Evolutionary conservation across 2,888 invertebrate species (phyloP), one percentile per base, ranked within the genome.

Genomic region (Cerastoderma edule): DNA sequence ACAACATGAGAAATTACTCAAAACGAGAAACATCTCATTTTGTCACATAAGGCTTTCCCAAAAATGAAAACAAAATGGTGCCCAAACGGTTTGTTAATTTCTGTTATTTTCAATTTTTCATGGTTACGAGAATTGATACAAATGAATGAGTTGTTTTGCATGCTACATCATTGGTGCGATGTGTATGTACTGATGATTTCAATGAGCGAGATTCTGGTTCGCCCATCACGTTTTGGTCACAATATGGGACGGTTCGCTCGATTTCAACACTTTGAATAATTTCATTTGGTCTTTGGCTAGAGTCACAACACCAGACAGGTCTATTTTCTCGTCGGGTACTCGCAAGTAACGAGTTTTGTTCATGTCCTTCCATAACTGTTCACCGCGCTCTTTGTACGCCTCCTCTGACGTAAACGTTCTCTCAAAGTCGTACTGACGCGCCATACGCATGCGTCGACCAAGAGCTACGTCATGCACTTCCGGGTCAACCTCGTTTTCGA

Each of bases 291-390:
- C 89, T 56, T 87, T 88, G 5, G 87, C 89, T 48, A 90, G 67
- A 5, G 90, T 90, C n/a, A 85, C 85, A 6, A 90, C 87, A 0
- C 89, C 90, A 0, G 90, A 87, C n/a, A 90, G 77, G 64, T 91
- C 90, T 1, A 89, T 65, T 46, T 81, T 80, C 0, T 89, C 89
- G 56, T 90, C 89, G 2, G 89, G 84, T 5, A 90, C 74, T 3
- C 90, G 63, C 32, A 91, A 75, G 79, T 90, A 91, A 3, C 91
- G 84, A 66, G 89, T 89, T 69, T 90, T 89, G 57, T 88, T 89
- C 83, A 91, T 81, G 56, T 89, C 89, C 68, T 88, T 85, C 90
- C 90, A 91, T 19, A 88, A 72, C 16, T 85, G 79, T 32, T 79
- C 67, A 6, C 87, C 73, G 32, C 83, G 75, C 39, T 85, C 71